A percentile compares a stretch with the other conserved stretches of the same genome.
Evolutionary conservation across 2,888 invertebrate species (phyloP).

Genomic region (Agonopterix arenella): DNA sequence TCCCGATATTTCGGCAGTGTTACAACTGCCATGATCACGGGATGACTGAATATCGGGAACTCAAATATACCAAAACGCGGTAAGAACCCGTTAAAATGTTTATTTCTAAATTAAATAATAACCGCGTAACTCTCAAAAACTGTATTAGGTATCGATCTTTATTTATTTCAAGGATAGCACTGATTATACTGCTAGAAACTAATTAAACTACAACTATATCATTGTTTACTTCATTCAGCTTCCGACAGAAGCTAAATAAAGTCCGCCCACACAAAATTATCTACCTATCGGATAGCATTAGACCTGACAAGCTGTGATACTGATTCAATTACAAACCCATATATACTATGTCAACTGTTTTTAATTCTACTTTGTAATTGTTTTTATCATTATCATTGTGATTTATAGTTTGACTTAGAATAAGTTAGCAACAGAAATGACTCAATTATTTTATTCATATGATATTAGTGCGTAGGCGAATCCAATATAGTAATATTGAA

Average conservation of each 20-base stretch:
- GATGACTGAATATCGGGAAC: too few species aligned
- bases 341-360: conserved; percentile 17
- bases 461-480: background rate
- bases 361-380: conserved; percentile 16
- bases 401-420: too few species aligned
- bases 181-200: too few species aligned
- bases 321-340: conserved; percentile 28
- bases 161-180: too few species aligned
- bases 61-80: too few species aligned
- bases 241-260: conserved; percentile 50
- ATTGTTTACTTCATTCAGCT: conserved; percentile 16
- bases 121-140: too few species aligned
- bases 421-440: conserved; percentile 21
- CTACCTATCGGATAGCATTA: conserved; percentile 48
- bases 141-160: too few species aligned
- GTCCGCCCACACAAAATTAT: conserved; percentile 54
- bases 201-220: background rate
- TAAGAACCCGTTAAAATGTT: too few species aligned
- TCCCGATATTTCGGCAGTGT: too few species aligned
- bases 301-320: conserved; percentile 27
- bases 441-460: background rate
- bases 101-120: too few species aligned
- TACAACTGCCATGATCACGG: too few species aligned
- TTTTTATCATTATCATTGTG: too few species aligned
- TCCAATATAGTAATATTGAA: background rate